Evolutionary conservation across 92 coral and sea anemone species (phyloP), one percentile per base, ranked within the genome.

Genomic region (Epizoanthus rinbou): DNA sequence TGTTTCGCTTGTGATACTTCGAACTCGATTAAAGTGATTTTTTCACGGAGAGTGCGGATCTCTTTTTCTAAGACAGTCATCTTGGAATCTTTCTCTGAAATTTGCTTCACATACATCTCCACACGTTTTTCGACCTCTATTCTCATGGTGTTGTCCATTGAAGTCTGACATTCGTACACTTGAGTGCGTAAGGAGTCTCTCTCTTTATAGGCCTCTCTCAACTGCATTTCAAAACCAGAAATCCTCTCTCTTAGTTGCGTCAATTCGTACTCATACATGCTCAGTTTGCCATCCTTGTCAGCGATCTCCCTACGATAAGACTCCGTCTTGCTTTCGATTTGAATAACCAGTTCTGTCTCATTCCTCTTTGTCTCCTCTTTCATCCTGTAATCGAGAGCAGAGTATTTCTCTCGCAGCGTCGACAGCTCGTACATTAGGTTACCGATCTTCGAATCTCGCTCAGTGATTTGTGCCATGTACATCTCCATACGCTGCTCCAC

Each of bases 391-490:
- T 87, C 86, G 52, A 87, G 23, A 41, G 86, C 47, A 57, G 84
- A 45, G 56, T 62, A 82, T 59, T 81, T 87, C 19, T 80, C 82
- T 72, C 63, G 70, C 31, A 82, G 2, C 21, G 72, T 60, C 13
- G 76, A 78, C 18, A 69, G 63, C 25, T 86, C 85, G 54, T 43
- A 71, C 53, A 14, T 47, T 35, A 33, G 24, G 31, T 80, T 69
- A 41, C 76, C 57, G 10, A 56, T 60, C 45, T 23, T 69, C 3
- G 75, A 75, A 13, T 86, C 83, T 62, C 82, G 68, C 50, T 76
- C 76, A 25, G 81, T 35, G 9, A 86, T 86, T 63, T 80, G 84
- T 19, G 80, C 73, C 65, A 86, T 58, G 89, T 86, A 86, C 73
- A 82, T 73, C 65, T 86, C 89, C 54, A 80, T 76, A 60, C 82